A percentile compares a stretch with the other conserved stretches of the same genome.
Conservation (phyloP, 2,888 invertebrate species). For the Pyrrhosoma nymphula region DNA sequence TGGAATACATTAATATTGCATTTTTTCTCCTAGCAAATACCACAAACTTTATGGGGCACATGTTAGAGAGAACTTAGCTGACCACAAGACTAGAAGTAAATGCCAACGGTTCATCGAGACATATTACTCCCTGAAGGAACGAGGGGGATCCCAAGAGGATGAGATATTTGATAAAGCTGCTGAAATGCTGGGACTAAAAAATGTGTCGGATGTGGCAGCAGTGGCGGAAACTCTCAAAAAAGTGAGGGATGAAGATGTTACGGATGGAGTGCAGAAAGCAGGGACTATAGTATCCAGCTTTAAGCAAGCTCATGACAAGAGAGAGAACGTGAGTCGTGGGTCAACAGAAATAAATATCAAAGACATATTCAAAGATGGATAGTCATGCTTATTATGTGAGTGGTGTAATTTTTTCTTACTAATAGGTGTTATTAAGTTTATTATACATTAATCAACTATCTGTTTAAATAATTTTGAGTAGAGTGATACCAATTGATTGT, state of each 20-base stretch:
- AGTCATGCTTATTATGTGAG: not conserved
- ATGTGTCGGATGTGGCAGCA: not conserved
- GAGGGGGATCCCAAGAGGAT: slow-evolving; percentile 80
- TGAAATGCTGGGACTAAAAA: slow-evolving; percentile 77
- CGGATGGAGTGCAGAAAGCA: slow-evolving; percentile 43
- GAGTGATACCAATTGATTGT: not conserved
- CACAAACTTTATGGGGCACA: slow-evolving; percentile 82
- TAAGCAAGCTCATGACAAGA: slow-evolving; percentile 74
- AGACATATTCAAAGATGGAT: slow-evolving; percentile 76
- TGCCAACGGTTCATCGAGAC: slow-evolving; percentile 83
- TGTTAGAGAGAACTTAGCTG: slow-evolving; percentile 81
- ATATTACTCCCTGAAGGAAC: slow-evolving; percentile 81
- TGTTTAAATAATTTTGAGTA: not conserved
- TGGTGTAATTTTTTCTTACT: not conserved
- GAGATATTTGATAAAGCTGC: slow-evolving; percentile 79
- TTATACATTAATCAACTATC: no score
- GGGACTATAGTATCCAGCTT: slow-evolving; percentile 74
- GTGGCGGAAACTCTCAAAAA: not conserved
- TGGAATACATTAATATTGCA: not conserved
- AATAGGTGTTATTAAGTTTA: not conserved
- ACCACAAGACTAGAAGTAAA: slow-evolving; percentile 79
- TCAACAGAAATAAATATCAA: slow-evolving; percentile 73
- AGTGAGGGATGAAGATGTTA: not conserved
- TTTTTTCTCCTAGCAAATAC: slow-evolving; percentile 81
- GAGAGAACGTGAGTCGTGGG: not conserved